These are phyloP conservation scores for Zootermopsis nevadensis DNA, from an alignment of 2,888 invertebrate species.

Conservation along the genomic window DNA sequence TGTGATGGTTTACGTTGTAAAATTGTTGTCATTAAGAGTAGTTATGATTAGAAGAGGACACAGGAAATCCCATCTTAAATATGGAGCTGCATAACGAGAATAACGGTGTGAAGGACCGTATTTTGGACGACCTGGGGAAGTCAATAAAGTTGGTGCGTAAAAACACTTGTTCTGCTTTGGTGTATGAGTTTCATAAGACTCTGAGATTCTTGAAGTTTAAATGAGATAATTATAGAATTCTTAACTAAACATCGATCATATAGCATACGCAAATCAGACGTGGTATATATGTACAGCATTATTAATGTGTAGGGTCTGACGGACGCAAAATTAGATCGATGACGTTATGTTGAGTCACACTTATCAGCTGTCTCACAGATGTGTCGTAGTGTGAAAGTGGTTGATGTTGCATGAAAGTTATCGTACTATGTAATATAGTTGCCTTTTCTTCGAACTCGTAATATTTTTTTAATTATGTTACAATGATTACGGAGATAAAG, in stretches of 20 bases:
- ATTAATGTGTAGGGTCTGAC: background rate
- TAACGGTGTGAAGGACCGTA: conserved; percentile 58
- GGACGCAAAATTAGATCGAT: conserved; percentile 23
- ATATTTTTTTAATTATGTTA: background rate
- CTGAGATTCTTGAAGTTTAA: background rate
- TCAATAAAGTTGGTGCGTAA: conserved; percentile 62
- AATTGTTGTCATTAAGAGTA: background rate
- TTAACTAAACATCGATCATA: background rate
- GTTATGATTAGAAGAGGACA: conserved; percentile 26
- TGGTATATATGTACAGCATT: background rate
- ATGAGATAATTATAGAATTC: background rate
- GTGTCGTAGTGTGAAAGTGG: background rate
- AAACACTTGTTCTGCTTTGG: conserved; percentile 3
- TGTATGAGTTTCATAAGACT: background rate
- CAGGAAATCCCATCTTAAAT: background rate
- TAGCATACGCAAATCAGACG: background rate
- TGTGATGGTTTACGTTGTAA: conserved; percentile 18
- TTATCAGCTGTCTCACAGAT: conserved; percentile 24
- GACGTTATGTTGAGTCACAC: conserved; percentile 33
- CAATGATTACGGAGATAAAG: background rate
- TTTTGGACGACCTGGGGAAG: conserved; percentile 62
- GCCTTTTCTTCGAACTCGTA: background rate
- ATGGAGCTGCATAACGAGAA: conserved; percentile 36
- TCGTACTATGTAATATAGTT: background rate
- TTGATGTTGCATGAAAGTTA: too few relatives aligned